Percentiles rank a stretch among this genome's conserved stretches.
Conservation (phyloP, 2,797 vertebrate genomes). For the Balearica regulorum region DNA sequence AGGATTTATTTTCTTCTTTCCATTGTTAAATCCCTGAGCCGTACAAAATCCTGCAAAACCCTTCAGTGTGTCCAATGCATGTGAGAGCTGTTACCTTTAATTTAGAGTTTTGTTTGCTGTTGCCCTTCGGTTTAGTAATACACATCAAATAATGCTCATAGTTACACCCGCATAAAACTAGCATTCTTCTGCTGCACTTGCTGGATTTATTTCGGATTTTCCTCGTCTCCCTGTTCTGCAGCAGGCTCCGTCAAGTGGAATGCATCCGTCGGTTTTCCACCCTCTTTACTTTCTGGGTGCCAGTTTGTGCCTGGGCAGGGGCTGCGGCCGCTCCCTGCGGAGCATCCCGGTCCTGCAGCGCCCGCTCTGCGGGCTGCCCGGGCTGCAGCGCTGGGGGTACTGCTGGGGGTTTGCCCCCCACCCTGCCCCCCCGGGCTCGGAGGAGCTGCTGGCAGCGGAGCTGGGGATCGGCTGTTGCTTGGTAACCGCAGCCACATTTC, state of each 20-base stretch:
- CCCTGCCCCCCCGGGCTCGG: background rate
- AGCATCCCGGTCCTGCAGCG: too few relatives aligned
- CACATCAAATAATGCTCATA: background rate
- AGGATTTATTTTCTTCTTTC: background rate
- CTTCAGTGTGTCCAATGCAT: background rate
- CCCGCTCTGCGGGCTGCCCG: too few relatives aligned
- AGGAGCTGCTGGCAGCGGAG: background rate
- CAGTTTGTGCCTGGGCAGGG: background rate
- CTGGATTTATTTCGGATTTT: background rate
- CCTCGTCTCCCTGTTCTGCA: background rate
- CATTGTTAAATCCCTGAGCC: background rate
- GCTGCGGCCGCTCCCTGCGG: too few relatives aligned
- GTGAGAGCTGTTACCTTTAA: background rate
- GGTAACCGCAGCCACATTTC: slow-evolving; percentile 56
- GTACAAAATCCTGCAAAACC: background rate
- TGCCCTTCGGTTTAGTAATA: background rate
- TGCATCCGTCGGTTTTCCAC: background rate
- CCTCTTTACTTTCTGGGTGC: background rate
- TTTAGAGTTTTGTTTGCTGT: background rate
- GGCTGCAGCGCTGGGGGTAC: too few relatives aligned
- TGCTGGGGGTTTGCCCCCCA: background rate
- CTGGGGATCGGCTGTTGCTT: slow-evolving; percentile 45
- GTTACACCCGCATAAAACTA: background rate
- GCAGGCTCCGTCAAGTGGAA: background rate
- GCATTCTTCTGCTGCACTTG: background rate